Percentiles rank a stretch among this genome's conserved stretches.
Conservation (phyloP, 2,888 invertebrate species). For the Lymantria dispar region DNA sequence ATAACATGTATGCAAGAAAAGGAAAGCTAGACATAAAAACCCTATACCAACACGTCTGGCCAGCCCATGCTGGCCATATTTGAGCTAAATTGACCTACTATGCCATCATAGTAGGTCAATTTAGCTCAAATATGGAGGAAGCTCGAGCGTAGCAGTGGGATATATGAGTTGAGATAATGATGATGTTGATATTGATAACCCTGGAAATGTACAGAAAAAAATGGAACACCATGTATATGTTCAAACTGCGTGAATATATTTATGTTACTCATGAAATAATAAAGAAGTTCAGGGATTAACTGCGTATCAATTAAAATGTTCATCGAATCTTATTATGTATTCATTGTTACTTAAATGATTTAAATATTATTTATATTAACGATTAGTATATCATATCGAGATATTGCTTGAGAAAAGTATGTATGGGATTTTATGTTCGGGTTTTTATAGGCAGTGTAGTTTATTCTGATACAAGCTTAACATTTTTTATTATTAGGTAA, state of each 20-base stretch:
- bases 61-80: no score
- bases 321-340: slow-evolving; percentile 54
- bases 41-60: no score
- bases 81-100: no score
- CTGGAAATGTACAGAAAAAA: no score
- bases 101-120: no score
- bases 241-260: slow-evolving; percentile 2
- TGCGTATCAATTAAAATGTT: slow-evolving; percentile 45
- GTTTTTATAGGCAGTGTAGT: slow-evolving; percentile 4
- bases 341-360: slow-evolving; percentile 59
- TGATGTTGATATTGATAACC: no score
- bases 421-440: slow-evolving; percentile 19
- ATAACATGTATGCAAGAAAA: no score
- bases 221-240: neutral
- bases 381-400: slow-evolving; percentile 43
- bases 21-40: no score
- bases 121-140: no score
- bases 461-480: slow-evolving; percentile 5
- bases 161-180: no score
- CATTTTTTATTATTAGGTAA: slow-evolving; percentile 4
- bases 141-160: no score
- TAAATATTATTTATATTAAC: slow-evolving; percentile 50
- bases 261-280: slow-evolving; percentile 47
- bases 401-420: slow-evolving; percentile 25
- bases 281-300: slow-evolving; percentile 50